These are phyloP conservation scores for Neocrepidodera transversa DNA, from an alignment of 2,888 invertebrate genomes.

Conservation along the genomic window DNA sequence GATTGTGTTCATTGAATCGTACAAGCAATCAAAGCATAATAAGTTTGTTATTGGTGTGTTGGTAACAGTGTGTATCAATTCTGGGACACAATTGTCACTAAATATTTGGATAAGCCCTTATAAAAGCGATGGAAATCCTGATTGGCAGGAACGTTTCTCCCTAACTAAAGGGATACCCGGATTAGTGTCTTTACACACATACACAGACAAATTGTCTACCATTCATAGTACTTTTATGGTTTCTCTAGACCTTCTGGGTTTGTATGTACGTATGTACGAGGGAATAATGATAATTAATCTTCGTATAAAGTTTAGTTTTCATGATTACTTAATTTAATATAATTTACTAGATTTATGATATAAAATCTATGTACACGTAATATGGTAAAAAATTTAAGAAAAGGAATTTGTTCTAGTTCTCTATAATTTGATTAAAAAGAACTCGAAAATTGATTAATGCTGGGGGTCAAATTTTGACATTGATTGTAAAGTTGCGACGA, in stretches of 20 bases:
- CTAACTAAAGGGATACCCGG: conserved; percentile 40
- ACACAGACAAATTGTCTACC: conserved; percentile 55
- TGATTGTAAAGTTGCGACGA: too few relatives aligned
- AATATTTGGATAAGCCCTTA: conserved; percentile 49
- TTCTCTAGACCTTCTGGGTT: conserved; percentile 44
- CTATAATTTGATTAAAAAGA: too few relatives aligned
- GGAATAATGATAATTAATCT: background rate
- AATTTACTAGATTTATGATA: too few relatives aligned
- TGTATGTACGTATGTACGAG: background rate
- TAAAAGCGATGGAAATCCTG: conserved; percentile 46
- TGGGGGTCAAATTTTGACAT: too few relatives aligned
- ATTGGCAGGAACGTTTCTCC: conserved; percentile 45
- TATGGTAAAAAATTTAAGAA: too few relatives aligned
- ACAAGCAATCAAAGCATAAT: conserved; percentile 32
- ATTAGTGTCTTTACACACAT: conserved; percentile 47
- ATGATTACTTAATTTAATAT: too few relatives aligned
- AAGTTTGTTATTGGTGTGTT: conserved; percentile 45
- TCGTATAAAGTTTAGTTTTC: too few relatives aligned
- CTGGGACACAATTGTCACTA: conserved; percentile 44
- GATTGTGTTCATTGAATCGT: conserved; percentile 15
- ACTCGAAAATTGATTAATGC: too few relatives aligned
- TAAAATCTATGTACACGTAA: too few relatives aligned
- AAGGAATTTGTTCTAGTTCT: too few relatives aligned
- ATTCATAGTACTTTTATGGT: conserved; percentile 48
- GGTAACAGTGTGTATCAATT: conserved; percentile 44